These are phyloP conservation scores for Trichonephila clavipes DNA, from an alignment of 1,140 invertebrate genomes.

Conservation along the genomic window DNA sequence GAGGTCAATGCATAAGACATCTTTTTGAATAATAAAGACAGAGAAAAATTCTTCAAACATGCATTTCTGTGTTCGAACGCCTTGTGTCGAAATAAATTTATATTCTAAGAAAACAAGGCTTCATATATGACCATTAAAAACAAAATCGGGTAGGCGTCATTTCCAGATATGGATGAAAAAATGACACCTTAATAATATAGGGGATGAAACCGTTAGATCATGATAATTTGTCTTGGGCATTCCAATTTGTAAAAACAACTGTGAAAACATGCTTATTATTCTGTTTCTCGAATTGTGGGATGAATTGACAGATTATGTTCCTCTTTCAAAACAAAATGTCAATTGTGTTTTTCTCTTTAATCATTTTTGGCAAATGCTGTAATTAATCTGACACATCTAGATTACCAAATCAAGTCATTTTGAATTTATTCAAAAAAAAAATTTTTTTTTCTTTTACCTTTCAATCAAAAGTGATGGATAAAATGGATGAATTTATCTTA, in stretches of 20 bases:
- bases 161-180: slow-evolving; percentile 15
- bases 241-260: background rate
- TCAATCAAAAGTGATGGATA: too few species aligned
- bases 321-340: background rate
- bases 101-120: background rate
- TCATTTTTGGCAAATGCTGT: too few species aligned
- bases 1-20: background rate
- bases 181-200: slow-evolving; percentile 35
- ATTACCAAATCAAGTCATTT: too few species aligned
- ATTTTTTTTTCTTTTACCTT: too few species aligned
- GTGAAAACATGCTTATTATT: slow-evolving; percentile 4
- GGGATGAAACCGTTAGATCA: background rate
- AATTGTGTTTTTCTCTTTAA: too few species aligned
- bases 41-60: background rate
- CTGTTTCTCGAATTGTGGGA: background rate
- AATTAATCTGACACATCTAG: too few species aligned
- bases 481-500: too few species aligned
- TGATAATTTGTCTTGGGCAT: background rate
- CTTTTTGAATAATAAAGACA: background rate
- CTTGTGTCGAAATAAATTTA: background rate
- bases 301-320: background rate
- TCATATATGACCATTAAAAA: background rate
- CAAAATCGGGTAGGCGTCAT: slow-evolving; percentile 15
- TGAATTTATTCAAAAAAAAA: too few species aligned
- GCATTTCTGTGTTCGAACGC: background rate